Conservation (phyloP, 2,797 vertebrate genomes). For the Apodemus agrarius region DNA sequence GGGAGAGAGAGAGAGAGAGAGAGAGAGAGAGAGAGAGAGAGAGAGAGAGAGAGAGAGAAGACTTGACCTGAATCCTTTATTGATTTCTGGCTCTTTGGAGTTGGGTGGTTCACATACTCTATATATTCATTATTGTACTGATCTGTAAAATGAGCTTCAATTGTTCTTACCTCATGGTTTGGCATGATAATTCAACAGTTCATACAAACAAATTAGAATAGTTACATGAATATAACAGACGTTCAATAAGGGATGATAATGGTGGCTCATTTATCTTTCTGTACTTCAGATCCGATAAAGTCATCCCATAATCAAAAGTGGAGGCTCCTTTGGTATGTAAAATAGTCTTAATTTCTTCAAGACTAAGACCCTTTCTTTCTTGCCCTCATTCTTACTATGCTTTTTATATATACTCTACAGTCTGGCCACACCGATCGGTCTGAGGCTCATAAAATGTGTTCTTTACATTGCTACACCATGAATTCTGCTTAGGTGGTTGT, state of each 20-base stretch:
- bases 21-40: background rate
- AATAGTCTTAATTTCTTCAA: constrained; percentile 2
- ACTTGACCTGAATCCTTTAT: background rate
- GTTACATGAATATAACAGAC: background rate
- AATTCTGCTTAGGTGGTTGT: background rate
- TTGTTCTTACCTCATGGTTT: background rate
- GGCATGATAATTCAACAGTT: constrained; percentile 3
- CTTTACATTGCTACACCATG: background rate
- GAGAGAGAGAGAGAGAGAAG: background rate
- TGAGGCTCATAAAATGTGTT: constrained; percentile 6
- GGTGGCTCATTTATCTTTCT: background rate
- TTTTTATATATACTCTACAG: background rate
- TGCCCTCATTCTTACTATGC: background rate
- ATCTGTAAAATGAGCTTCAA: background rate
- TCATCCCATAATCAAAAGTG: background rate
- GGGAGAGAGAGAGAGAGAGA: background rate
- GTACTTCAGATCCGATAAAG: background rate
- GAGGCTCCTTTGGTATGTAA: background rate
- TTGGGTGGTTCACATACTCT: background rate
- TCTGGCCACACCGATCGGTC: background rate
- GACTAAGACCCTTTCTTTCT: background rate
- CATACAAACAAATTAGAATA: background rate
- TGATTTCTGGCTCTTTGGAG: background rate
- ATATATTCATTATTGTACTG: background rate
- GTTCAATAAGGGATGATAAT: background rate